These are phyloP conservation scores for Psilanteris sp. DNA, from an alignment of 1,140 invertebrate species.

Conservation along the genomic window DNA sequence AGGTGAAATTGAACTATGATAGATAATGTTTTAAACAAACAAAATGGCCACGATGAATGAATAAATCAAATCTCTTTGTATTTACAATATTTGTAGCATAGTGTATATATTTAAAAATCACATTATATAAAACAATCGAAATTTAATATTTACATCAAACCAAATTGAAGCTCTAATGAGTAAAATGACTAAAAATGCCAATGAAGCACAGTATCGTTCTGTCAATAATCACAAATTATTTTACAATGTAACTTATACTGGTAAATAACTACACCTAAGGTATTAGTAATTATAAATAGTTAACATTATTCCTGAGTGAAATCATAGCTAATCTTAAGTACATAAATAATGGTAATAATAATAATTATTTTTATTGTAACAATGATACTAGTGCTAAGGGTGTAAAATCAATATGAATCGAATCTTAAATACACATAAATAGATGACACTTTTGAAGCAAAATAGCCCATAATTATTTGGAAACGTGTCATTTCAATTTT, in stretches of 20 bases:
- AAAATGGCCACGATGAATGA: conserved; percentile 47
- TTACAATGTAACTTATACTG: conserved; percentile 39
- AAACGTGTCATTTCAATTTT: too few species aligned
- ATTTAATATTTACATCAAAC: conserved; percentile 52
- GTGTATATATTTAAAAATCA: conserved; percentile 56
- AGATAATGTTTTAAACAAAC: conserved; percentile 40
- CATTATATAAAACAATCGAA: conserved; percentile 44
- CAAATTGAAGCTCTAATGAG: conserved; percentile 30
- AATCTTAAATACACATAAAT: conserved; percentile 20
- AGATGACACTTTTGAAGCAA: conserved; percentile 10
- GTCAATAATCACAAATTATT: conserved; percentile 29
- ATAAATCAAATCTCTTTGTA: conserved; percentile 55
- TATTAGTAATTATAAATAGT: conserved; percentile 14
- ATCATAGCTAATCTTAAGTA: conserved; percentile 1
- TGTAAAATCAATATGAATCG: conserved; percentile 3
- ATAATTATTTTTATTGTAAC: not conserved
- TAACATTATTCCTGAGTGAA: conserved; percentile 31
- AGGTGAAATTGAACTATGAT: conserved; percentile 14
- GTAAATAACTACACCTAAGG: conserved; percentile 1
- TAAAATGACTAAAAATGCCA: conserved; percentile 31
- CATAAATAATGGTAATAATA: conserved; percentile 20
- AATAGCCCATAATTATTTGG: too few species aligned
- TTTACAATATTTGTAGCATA: conserved; percentile 52
- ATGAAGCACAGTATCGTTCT: conserved; percentile 21
- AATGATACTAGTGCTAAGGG: too few species aligned